A percentile compares a stretch with the other conserved stretches of the same genome.
phyloP scores from a whole-genome alignment of 2,113 vertebrate species.

The Danionella cerebrum region DNA sequence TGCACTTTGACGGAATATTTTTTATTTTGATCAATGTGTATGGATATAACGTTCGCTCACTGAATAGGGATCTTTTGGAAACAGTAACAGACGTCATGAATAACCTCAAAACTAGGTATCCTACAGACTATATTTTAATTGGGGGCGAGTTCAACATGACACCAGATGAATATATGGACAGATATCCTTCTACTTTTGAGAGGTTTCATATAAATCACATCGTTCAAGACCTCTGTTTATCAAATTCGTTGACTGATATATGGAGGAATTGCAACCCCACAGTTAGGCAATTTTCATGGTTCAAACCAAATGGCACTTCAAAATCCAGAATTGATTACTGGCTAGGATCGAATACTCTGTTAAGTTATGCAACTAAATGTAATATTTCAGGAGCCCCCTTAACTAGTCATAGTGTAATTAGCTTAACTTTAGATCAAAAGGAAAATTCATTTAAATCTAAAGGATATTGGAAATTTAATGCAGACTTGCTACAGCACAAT shows the following conservation, averaged over 20 bases:
- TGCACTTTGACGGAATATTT: background rate
- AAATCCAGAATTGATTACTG: conserved; percentile 11
- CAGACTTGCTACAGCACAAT: background rate
- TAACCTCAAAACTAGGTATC: background rate
- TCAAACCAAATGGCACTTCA: background rate
- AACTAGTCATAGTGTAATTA: conserved; percentile 1
- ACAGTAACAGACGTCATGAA: background rate
- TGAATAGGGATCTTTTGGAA: background rate
- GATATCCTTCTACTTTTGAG: background rate
- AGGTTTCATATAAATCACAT: background rate
- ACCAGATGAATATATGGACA: conserved; percentile 11
- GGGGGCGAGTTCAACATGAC: conserved; percentile 19
- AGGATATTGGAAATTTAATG: conserved; percentile 21
- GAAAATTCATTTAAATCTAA: background rate
- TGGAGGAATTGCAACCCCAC: conserved; percentile 3
- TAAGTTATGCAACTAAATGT: background rate
- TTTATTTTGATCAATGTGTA: conserved; percentile 26
- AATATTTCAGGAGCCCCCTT: conserved; percentile 1
- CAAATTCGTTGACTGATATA: background rate
- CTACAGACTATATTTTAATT: conserved; percentile 13
- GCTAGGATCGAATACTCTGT: background rate
- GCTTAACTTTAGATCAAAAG: background rate
- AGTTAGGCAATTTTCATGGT: conserved; percentile 2
- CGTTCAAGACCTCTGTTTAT: background rate
- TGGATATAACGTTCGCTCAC: background rate